Base-by-base conservation (phyloP, 2,113 vertebrate species). In the Cochlearius cochlearius region DNA sequence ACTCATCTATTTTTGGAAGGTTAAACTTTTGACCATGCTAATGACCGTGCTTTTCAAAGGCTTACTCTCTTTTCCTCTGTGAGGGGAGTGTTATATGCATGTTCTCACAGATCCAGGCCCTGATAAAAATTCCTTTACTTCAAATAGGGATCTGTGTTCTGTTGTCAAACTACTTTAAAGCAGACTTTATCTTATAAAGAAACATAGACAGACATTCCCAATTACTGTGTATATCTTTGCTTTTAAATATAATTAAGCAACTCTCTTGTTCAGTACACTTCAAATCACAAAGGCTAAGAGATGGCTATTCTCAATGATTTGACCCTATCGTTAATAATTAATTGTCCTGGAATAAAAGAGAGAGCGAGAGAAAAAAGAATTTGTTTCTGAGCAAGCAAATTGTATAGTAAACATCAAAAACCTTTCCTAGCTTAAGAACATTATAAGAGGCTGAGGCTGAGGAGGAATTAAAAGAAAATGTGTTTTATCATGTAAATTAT, bases 211-310 rank as follows among this genome's bases (percentile, higher is more conserved):
- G 92, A 71, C 5, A 49, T 22, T 81, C 41, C 11, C 29, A 76
- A 55, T 63, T 73, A 67, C 14, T 58, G 8, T 21, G 15, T 20
- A 12, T 18, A 79, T 22, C 36, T 82, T 59, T 41, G 32, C 22
- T 69, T 75, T 93, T 85, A 75, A 84, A 88, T 94, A 91, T 85
- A 74, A n/a, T 21, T 58, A 38, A 77, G 27, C 14, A 2, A 39
- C 67, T 38, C 77, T 76, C 80, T 88, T 52, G 22, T 63, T 63
- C 38, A 63, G 39, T 55, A 83, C 80, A 30, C 10, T 92, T 11
- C 43, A 89, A 74, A 94, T 90, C 38, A 95, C 60, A 92, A 92
- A 95, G 72, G 41, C 86, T 92, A 94, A 72, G 82, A 96, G 94
- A 89, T 77, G 82, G 84, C 73, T 73, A 45, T 66, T 45, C 80